Evolutionary conservation across 1,140 invertebrate genomes (phyloP), one percentile per base, ranked within the genome.

Genomic region (Drosophila azteca): DNA sequence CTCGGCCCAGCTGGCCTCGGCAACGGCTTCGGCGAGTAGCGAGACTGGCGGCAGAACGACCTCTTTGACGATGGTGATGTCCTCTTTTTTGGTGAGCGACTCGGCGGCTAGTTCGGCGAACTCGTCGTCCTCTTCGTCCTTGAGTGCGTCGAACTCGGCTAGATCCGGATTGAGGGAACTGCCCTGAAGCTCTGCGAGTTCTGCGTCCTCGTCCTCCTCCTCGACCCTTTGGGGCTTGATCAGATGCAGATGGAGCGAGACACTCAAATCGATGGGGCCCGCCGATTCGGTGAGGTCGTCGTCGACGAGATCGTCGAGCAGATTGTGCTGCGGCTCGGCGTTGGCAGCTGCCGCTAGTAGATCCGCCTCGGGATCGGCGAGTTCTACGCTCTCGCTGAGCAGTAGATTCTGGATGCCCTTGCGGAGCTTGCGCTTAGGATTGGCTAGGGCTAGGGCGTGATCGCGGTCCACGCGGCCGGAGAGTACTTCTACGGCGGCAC

Each of bases 401-500:
- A 96, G 79, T 2, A 96, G 92, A 91, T 96, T 94, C 71, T 94
- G 93, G 26, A 94, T 92, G 57, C 94, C 94, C 64, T 94, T 93
- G 63, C 94, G 92, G 74, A 94, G 93, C 11, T 94, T 92, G 45
- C 93, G 90, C 45, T 94, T 93, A 24, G 93, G 93, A 61, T 93
- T 93, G 81, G 93, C 94, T 77, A 93, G 92, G 79, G 92, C 94
- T 90, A 95, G 92, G 78, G 94, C 93, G 79, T 91, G 90, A 3
- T 91, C 90, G 3, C 90, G 87, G 79, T 96, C 95, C 31, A 96
- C 94, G 60, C 96, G 94, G 1, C 96, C 96, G 7, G 96, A 96
- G 5, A 97, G 93, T 24, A 97, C 95, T 89, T 97, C 96, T 74
- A 97, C 96, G 13, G 96, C 96, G 65, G 95, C 94, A 3, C 96